These are phyloP conservation scores for Drosophila takahashii DNA, from an alignment of 1,140 invertebrate genomes.

Conservation along the genomic window DNA sequence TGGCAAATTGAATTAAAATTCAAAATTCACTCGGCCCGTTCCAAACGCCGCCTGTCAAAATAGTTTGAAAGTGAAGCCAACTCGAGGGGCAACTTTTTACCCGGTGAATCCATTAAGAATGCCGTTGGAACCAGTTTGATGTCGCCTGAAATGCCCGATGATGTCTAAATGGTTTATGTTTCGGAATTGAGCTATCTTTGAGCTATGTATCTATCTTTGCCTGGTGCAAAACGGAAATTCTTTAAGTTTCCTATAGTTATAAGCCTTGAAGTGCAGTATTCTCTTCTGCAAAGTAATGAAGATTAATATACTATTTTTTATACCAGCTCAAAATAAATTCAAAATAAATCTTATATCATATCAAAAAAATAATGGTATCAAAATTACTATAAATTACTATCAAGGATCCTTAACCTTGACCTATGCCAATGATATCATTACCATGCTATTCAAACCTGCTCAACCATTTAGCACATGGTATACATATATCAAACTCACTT, in stretches of 20 bases:
- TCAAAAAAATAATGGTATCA: too few species aligned
- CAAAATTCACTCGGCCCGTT: slow-evolving; percentile 31
- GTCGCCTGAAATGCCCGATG: slow-evolving; percentile 41
- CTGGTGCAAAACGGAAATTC: slow-evolving; percentile 59
- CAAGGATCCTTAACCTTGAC: not conserved
- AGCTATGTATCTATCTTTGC: slow-evolving; percentile 5
- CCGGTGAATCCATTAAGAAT: slow-evolving; percentile 26
- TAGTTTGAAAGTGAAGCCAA: slow-evolving; percentile 56
- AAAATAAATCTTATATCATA: too few species aligned
- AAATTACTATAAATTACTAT: not conserved
- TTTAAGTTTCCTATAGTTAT: slow-evolving; percentile 14
- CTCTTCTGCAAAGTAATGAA: not conserved
- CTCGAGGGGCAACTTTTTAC: slow-evolving; percentile 22
- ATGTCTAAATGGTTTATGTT: slow-evolving; percentile 48
- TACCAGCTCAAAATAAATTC: too few species aligned
- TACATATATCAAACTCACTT: slow-evolving; percentile 14
- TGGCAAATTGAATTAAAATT: slow-evolving; percentile 34
- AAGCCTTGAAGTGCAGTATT: not conserved
- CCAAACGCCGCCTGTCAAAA: slow-evolving; percentile 45
- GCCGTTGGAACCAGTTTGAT: slow-evolving; percentile 58
- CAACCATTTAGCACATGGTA: slow-evolving; percentile 55
- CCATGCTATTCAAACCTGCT: slow-evolving; percentile 1
- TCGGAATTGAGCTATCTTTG: slow-evolving; percentile 38
- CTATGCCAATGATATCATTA: not conserved
- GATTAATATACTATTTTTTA: not conserved